These are phyloP conservation scores for Dysmachus trigonus DNA, from an alignment of 2,888 invertebrate genomes.

Conservation along the genomic window DNA sequence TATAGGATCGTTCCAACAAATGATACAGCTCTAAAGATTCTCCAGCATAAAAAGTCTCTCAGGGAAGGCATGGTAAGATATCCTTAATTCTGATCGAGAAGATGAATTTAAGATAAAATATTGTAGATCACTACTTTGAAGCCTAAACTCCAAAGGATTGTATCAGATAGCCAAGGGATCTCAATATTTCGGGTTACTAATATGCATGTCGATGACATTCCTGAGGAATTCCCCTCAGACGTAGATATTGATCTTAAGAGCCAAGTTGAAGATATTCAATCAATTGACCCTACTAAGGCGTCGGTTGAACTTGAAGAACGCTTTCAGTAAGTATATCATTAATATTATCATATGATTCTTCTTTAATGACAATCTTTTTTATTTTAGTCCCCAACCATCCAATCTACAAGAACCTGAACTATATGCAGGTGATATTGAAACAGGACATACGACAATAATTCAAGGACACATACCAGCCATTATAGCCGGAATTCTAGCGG, in stretches of 20 bases:
- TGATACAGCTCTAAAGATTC: conserved; percentile 49
- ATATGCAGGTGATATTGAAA: conserved; percentile 47
- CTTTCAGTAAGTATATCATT: conserved; percentile 42
- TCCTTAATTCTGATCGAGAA: neutral
- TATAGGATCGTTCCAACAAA: conserved; percentile 46
- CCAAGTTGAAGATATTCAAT: conserved; percentile 50
- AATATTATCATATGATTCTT: neutral
- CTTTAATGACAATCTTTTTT: neutral
- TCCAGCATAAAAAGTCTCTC: conserved; percentile 34
- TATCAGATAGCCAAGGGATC: neutral
- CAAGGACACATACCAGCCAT: conserved; percentile 49
- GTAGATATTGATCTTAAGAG: neutral
- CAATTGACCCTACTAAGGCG: conserved; percentile 14
- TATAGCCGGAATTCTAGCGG: conserved; percentile 42
- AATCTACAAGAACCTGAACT: conserved; percentile 42
- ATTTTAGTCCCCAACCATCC: conserved; percentile 31
- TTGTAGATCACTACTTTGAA: neutral
- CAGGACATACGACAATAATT: conserved; percentile 39
- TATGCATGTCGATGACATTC: conserved; percentile 27
- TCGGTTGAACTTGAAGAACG: conserved; percentile 49
- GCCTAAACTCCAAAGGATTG: neutral
- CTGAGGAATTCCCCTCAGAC: conserved; percentile 28
- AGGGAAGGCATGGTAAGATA: neutral
- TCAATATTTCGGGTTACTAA: neutral
- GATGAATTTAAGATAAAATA: neutral